Percentiles rank a stretch among this genome's conserved stretches.
phyloP scores from a whole-genome alignment of 1,140 invertebrate species.

The Heliconius hermathena region DNA sequence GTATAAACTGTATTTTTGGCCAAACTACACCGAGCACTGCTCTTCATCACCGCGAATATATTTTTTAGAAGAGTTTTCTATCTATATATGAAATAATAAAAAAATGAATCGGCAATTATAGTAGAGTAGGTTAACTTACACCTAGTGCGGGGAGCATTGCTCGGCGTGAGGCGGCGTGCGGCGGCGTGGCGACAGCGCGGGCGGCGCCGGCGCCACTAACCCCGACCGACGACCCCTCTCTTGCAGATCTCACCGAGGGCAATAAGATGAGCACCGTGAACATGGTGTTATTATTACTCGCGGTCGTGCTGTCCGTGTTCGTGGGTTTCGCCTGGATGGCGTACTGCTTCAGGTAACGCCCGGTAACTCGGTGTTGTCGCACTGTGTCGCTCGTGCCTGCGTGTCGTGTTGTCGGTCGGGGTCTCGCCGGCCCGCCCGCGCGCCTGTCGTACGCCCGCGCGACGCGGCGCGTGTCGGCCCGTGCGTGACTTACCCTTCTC shows the following conservation, averaged over 20 bases:
- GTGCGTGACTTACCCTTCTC: conserved; percentile 68
- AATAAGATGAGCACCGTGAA: conserved; percentile 93
- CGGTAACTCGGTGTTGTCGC: conserved; percentile 77
- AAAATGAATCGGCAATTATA: background rate
- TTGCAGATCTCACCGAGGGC: conserved; percentile 86
- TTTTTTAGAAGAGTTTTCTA: background rate
- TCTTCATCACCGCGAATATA: conserved; percentile 49
- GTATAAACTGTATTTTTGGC: conserved; percentile 54
- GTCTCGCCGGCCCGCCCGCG: conserved; percentile 61
- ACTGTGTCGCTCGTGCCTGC: conserved; percentile 67
- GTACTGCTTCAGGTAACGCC: conserved; percentile 95
- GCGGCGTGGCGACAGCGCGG: conserved; percentile 55
- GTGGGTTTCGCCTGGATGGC: conserved; percentile 96
- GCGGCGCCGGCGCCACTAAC: conserved; percentile 73
- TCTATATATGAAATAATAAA: background rate
- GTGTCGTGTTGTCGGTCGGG: conserved; percentile 58
- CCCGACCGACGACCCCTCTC: conserved; percentile 70
- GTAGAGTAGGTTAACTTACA: background rate
- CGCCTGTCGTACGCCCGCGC: conserved; percentile 48
- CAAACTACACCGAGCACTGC: conserved; percentile 69
- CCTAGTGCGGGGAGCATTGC: conserved; percentile 52
- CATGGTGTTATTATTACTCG: conserved; percentile 95
- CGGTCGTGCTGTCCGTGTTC: conserved; percentile 95
- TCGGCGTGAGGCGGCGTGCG: conserved; percentile 41
- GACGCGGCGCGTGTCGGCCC: conserved; percentile 49